Conservation (phyloP, 2,888 invertebrate species). For the Agonopterix subpropinquella region DNA sequence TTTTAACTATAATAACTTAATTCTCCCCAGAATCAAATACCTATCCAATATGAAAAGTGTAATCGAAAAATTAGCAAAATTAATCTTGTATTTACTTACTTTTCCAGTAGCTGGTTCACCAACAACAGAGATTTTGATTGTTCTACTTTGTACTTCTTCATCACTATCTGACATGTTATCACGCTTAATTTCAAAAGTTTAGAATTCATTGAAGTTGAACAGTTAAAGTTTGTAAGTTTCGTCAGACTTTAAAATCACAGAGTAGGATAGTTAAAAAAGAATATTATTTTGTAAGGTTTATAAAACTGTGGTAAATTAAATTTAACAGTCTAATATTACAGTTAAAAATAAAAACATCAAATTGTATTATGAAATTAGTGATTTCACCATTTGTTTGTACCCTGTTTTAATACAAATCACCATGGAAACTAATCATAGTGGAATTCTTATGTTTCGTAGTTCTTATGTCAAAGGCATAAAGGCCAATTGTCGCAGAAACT, state of each 20-base stretch:
- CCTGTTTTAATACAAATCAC: neutral
- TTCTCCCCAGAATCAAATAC: too few species aligned
- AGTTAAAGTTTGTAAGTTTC: neutral
- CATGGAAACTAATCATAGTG: constrained; percentile 1
- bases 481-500: too few species aligned
- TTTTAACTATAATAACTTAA: too few species aligned
- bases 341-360: neutral
- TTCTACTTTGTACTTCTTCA: constrained; percentile 74
- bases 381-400: neutral
- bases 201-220: constrained; percentile 7
- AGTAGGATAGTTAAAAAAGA: neutral
- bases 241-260: constrained; percentile 4
- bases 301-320: too few species aligned
- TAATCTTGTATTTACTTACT: constrained; percentile 66
- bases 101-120: constrained; percentile 90
- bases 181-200: constrained; percentile 11
- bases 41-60: too few species aligned
- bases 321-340: neutral
- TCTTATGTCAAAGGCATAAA: neutral
- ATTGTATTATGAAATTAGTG: neutral
- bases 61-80: too few species aligned
- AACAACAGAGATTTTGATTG: constrained; percentile 85
- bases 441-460: constrained; percentile 2
- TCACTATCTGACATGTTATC: constrained; percentile 79
- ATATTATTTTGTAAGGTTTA: too few species aligned